These are phyloP conservation scores for Plumapathes pennacea DNA, from an alignment of 92 coral and sea anemone species.

Conservation along the genomic window DNA sequence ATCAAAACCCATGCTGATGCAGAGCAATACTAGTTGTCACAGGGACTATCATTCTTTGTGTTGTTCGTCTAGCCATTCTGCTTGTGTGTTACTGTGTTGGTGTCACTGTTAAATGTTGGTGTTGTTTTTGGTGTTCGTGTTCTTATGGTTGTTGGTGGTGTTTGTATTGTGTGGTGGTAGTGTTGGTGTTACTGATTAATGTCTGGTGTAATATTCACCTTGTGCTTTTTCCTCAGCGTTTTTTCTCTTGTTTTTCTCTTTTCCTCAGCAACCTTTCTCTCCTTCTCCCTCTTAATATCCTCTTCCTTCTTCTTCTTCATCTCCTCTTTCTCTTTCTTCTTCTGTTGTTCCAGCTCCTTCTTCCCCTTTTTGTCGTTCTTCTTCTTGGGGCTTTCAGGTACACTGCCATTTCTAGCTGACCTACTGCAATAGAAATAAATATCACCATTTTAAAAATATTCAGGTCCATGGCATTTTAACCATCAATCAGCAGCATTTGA, in stretches of 20 bases:
- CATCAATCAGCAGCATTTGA: background rate
- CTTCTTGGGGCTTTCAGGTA: constrained; percentile 7
- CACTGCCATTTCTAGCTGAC: constrained; percentile 4
- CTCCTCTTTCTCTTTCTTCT: constrained; percentile 63
- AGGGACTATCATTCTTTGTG: no score
- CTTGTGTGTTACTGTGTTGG: no score
- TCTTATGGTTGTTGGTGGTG: no score
- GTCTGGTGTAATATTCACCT: background rate
- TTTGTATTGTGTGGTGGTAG: no score
- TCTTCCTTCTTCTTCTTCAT: constrained; percentile 52
- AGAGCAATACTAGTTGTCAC: no score
- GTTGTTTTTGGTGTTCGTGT: no score
- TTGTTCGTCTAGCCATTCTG: no score
- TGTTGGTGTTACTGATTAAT: background rate
- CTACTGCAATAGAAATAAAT: background rate
- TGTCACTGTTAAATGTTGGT: no score
- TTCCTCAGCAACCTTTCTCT: constrained; percentile 58
- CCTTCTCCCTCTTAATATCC: constrained; percentile 56
- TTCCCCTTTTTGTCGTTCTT: constrained; percentile 12
- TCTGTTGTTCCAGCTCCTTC: constrained; percentile 56
- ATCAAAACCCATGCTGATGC: no score
- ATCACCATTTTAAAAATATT: no score
- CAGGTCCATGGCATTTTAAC: no score
- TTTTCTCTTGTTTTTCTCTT: constrained; percentile 59
- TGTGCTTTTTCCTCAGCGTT: constrained; percentile 51